A percentile compares a stretch with the other conserved stretches of the same genome.
Evolutionary conservation across 2,113 vertebrate genomes (phyloP).

Genomic region (Echinops telfairi): DNA sequence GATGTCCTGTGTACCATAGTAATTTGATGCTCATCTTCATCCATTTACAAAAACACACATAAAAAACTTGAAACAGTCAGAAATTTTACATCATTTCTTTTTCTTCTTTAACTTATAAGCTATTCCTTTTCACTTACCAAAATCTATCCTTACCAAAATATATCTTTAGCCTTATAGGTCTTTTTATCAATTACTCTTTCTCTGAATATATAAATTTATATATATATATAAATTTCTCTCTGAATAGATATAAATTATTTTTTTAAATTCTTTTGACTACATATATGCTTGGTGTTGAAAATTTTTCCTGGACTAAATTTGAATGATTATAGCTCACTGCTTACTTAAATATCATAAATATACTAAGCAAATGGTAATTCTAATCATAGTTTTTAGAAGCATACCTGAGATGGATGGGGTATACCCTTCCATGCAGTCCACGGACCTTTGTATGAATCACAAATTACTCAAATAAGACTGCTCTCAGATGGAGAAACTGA

Average conservation of each 20-base stretch:
- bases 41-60: not conserved
- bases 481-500: not conserved
- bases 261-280: slow-evolving; percentile 24
- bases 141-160: not conserved
- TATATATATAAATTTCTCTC: too few relatives aligned
- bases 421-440: not conserved
- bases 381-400: not conserved
- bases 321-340: not conserved
- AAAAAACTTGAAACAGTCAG: not conserved
- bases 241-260: not conserved
- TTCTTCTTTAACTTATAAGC: not conserved
- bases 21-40: not conserved
- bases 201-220: not conserved
- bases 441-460: slow-evolving; percentile 1
- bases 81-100: not conserved
- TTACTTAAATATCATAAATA: slow-evolving; percentile 25
- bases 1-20: not conserved
- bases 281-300: not conserved
- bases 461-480: not conserved
- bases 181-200: slow-evolving; percentile 1
- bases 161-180: not conserved
- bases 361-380: not conserved
- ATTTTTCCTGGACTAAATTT: slow-evolving; percentile 10
- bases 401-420: not conserved
- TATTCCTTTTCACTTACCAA: not conserved